phyloP scores from a whole-genome alignment of 2,888 invertebrate genomes.

The Dorcus parallelipipedus region DNA sequence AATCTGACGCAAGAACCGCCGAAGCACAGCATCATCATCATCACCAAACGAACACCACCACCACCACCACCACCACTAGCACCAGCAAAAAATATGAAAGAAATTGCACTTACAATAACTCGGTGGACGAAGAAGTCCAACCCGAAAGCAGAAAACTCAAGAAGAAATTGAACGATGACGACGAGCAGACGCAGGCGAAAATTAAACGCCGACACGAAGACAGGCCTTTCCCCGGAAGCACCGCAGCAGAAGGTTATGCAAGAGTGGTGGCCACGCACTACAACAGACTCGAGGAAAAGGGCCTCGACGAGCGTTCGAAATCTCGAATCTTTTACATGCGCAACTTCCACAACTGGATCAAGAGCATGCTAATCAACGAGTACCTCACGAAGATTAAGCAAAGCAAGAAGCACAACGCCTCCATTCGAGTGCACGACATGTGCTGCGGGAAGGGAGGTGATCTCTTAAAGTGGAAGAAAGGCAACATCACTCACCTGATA shows the following conservation, averaged over 20 bases:
- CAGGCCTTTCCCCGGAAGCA: neutral
- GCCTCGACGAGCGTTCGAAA: slow-evolving; percentile 73
- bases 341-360: slow-evolving; percentile 99
- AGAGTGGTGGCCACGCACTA: slow-evolving; percentile 87
- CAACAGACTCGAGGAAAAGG: slow-evolving; percentile 82
- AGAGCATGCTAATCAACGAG: slow-evolving; percentile 90
- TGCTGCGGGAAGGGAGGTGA: slow-evolving; percentile 99
- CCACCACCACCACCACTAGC: neutral
- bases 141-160: neutral
- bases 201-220: neutral
- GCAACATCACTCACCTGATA: slow-evolving; percentile 74
- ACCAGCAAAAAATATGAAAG: neutral
- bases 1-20: slow-evolving; percentile 41
- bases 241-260: slow-evolving; percentile 44
- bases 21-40: slow-evolving; percentile 17
- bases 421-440: slow-evolving; percentile 81
- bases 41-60: neutral
- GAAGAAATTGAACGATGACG: neutral
- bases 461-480: slow-evolving; percentile 92
- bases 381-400: slow-evolving; percentile 66
- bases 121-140: neutral
- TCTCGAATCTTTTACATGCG: slow-evolving; percentile 91
- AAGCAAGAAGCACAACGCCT: slow-evolving; percentile 61
- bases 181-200: neutral
- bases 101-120: slow-evolving; percentile 17